Evolutionary conservation across 2,888 invertebrate species (phyloP).

Genomic region (Mesoligia furuncula): DNA sequence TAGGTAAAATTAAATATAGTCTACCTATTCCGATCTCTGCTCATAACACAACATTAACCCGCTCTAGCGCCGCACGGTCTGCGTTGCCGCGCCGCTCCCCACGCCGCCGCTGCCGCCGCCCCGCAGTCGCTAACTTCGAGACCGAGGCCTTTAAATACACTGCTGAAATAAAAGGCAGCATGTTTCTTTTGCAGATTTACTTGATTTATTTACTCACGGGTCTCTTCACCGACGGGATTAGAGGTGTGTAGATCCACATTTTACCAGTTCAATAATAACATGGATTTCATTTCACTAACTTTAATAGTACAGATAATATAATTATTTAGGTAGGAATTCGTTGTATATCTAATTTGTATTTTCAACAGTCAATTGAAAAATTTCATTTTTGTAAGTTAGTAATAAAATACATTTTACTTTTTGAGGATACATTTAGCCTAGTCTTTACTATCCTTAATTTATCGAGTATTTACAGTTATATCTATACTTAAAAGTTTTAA

Average conservation of each 20-base stretch:
- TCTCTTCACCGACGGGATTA: not conserved
- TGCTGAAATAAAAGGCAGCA: not conserved
- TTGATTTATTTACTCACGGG: too few relatives aligned
- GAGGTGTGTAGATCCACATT: conserved; percentile 1
- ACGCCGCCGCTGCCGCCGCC: too few relatives aligned
- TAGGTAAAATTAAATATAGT: too few relatives aligned
- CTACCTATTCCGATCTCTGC: too few relatives aligned
- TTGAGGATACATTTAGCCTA: conserved; percentile 14
- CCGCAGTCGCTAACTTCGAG: too few relatives aligned
- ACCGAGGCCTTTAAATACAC: not conserved
- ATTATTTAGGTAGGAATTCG: conserved; percentile 28
- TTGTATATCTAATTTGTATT: conserved; percentile 28
- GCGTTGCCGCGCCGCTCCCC: too few relatives aligned
- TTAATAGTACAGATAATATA: conserved; percentile 27
- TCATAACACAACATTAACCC: too few relatives aligned
- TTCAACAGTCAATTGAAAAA: conserved; percentile 15
- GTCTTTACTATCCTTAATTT: conserved; percentile 20
- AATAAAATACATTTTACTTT: conserved; percentile 16
- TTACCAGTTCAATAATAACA: conserved; percentile 8
- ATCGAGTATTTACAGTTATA: conserved; percentile 40
- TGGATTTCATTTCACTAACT: conserved; percentile 17
- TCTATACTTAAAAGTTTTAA: conserved; percentile 1
- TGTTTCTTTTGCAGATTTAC: not conserved
- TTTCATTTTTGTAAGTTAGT: conserved; percentile 15
- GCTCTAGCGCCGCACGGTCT: too few relatives aligned